A percentile compares a stretch with the other conserved stretches of the same genome.
Evolutionary conservation across 53 echinoderm and acorn worm species (phyloP).

Genomic region (Holothuria scabra): DNA sequence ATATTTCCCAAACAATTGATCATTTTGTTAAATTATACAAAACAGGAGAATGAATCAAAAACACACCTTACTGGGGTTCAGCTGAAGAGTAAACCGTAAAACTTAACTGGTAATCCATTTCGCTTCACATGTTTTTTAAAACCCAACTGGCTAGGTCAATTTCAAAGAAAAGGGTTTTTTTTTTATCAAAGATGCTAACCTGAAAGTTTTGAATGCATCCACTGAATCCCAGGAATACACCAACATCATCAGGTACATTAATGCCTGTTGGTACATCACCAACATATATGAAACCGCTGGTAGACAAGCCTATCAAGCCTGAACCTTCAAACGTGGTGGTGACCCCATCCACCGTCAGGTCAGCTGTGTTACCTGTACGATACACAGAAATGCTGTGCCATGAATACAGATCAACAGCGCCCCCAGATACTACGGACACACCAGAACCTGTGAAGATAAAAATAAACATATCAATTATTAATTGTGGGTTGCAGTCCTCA

Average conservation of each 20-base stretch:
- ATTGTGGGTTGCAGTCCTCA: too few species aligned
- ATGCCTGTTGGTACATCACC: constrained; percentile 73
- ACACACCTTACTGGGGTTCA: too few species aligned
- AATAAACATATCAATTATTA: too few species aligned
- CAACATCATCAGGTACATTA: constrained; percentile 63
- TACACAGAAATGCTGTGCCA: constrained; percentile 76
- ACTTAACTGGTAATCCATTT: too few species aligned
- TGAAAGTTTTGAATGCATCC: constrained; percentile 86
- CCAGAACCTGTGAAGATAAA: constrained; percentile 57
- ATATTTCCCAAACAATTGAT: too few species aligned
- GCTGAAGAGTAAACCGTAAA: too few species aligned
- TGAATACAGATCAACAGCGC: constrained; percentile 62
- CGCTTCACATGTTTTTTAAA: too few species aligned
- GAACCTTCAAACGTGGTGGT: constrained; percentile 56
- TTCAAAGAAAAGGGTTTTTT: background rate
- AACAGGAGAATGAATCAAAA: too few species aligned
- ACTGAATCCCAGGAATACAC: constrained; percentile 68
- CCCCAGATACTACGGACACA: constrained; percentile 63
- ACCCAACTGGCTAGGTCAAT: too few species aligned
- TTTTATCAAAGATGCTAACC: constrained; percentile 41
- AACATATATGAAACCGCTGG: constrained; percentile 61
- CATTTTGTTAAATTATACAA: too few species aligned
- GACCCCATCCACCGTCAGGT: constrained; percentile 72
- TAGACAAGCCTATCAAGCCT: constrained; percentile 68
- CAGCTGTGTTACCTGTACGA: constrained; percentile 70